These are phyloP conservation scores for Nipponia nippon DNA, from an alignment of 2,113 vertebrate genomes.

Conservation along the genomic window DNA sequence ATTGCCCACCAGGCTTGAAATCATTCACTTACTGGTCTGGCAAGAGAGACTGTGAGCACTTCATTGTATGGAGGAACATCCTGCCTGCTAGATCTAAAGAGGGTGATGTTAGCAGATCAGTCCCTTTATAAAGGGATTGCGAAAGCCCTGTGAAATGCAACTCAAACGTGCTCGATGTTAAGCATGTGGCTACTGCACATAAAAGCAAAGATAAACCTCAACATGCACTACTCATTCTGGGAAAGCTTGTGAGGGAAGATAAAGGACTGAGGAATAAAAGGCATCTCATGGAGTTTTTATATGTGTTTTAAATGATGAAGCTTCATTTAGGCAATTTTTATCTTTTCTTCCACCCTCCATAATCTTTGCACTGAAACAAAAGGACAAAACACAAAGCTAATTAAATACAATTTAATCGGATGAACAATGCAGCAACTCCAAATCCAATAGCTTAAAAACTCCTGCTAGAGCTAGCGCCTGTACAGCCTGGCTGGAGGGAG, in stretches of 20 bases:
- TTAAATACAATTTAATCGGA: conserved; percentile 70
- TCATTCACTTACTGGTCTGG: conserved; percentile 79
- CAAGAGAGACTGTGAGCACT: conserved; percentile 66
- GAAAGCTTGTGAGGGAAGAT: conserved; percentile 74
- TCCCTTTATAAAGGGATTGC: conserved; percentile 78
- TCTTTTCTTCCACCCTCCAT: neutral
- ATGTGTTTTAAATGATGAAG: conserved; percentile 71
- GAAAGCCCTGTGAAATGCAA: conserved; percentile 77
- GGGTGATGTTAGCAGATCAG: conserved; percentile 80
- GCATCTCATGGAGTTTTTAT: conserved; percentile 71
- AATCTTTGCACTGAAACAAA: conserved; percentile 64
- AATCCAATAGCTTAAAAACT: conserved; percentile 14
- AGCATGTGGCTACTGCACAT: conserved; percentile 77
- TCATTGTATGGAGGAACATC: conserved; percentile 75
- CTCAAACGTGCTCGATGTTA: conserved; percentile 74
- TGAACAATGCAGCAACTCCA: conserved; percentile 59
- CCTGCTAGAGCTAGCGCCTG: neutral
- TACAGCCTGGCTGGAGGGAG: neutral
- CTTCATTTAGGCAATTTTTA: conserved; percentile 61
- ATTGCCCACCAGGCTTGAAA: conserved; percentile 83
- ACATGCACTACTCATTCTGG: conserved; percentile 68
- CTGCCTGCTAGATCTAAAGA: conserved; percentile 77
- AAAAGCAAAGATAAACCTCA: conserved; percentile 80
- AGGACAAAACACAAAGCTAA: conserved; percentile 62
- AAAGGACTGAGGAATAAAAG: conserved; percentile 73